Conservation (phyloP, 2,888 invertebrate species). For the Eudasyphora cyanicolor region DNA sequence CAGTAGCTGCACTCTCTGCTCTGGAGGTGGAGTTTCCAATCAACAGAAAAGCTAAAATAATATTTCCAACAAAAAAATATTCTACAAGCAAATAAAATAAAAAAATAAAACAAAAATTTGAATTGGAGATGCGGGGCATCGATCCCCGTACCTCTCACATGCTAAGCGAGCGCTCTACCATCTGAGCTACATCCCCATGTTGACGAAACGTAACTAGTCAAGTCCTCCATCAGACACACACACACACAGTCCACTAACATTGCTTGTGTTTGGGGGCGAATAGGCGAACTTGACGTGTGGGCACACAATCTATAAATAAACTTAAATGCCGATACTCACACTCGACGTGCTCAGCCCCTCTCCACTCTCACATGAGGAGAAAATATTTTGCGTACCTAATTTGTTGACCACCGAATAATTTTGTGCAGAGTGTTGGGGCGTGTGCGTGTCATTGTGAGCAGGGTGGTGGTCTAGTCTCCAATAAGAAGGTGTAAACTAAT, state of each 20-base stretch:
- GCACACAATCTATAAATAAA: conserved; percentile 13
- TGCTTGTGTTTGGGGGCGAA: not conserved
- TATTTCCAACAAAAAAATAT: not conserved
- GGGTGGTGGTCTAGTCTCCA: too few relatives aligned
- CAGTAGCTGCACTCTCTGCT: not conserved
- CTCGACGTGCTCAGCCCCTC: not conserved
- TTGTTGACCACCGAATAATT: conserved; percentile 18
- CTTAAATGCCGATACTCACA: not conserved
- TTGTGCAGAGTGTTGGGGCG: too few relatives aligned
- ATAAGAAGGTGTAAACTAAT: conserved; percentile 47
- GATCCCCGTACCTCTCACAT: conserved; percentile 80
- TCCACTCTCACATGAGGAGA: not conserved
- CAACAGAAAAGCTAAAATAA: conserved; percentile 24
- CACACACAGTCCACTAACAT: not conserved
- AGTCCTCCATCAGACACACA: too few relatives aligned
- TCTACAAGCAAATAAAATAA: not conserved
- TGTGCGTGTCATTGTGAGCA: too few relatives aligned
- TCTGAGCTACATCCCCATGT: conserved; percentile 71
- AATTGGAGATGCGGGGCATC: conserved; percentile 79
- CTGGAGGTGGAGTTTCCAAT: conserved; percentile 39
- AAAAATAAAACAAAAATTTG: not conserved
- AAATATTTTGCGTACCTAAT: conserved; percentile 11
- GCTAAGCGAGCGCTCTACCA: conserved; percentile 79
- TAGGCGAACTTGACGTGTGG: not conserved
- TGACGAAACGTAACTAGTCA: not conserved